Base-by-base conservation (phyloP, 2,888 invertebrate genomes). In the Torymus texanus region DNA sequence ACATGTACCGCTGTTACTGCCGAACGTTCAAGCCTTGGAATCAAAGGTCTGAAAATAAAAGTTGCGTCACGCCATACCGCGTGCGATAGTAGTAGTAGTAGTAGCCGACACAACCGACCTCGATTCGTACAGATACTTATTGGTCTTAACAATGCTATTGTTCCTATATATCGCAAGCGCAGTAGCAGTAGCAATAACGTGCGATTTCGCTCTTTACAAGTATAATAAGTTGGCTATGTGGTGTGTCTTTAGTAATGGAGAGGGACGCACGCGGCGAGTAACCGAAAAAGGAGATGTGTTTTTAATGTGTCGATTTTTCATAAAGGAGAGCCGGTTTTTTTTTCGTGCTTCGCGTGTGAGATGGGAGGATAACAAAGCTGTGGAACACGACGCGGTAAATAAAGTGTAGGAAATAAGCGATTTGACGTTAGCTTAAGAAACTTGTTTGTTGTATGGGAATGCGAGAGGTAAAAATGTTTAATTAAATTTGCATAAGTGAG, bases 91-190 rank as follows among this genome's bases (percentile, higher is more conserved):
- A 21, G 58, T 53, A 18, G 55, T 11, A 24, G 50, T 58, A 51
- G 51, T 3, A 16, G 53, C 51, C 13, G 70, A 2, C 58, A 16
- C 61, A 5, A 62, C n/a, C 67, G 79, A 62, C 79, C 79, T 79
- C 79, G 66, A 67, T 72, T 76, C 79, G 14, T 68, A 56, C 13
- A 75, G 41, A 71, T 61, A 66, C 75, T 79, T 75, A 67, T 62
- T 67, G 79, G 61, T 67, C 75, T 71, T 67, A 72, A 75, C 79
- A 67, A 75, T 75, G 59, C 75, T 51, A 72, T 79, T 79, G 75
- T 72, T 62, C 62, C 50, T 56, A 14, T 14, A 51, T 71, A 51
- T 59, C 21, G 29, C n/a, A 21, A 11, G 8, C 5, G 41, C 41
- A 41, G 41, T 8, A 41, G 41, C 41, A 41, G 21, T 21, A 21